A percentile compares a stretch with the other conserved stretches of the same genome.
These are phyloP conservation scores for Lates japonicus DNA, from an alignment of 2,797 vertebrate species.

Conservation along the genomic window DNA sequence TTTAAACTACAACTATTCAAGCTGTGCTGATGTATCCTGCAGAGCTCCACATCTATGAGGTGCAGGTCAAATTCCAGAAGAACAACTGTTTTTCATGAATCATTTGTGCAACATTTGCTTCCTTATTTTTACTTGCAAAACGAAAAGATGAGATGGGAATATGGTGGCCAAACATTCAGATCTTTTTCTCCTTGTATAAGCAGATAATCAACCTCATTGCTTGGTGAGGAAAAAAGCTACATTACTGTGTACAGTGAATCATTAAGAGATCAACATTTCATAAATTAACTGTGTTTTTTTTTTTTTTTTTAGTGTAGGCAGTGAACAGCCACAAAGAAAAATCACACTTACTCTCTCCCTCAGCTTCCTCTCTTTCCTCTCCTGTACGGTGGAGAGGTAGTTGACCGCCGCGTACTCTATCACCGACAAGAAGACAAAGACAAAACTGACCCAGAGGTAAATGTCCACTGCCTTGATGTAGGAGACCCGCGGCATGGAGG, in stretches of 20 bases:
- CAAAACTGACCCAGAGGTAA: constrained; percentile 91
- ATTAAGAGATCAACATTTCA: background rate
- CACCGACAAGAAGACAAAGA: constrained; percentile 90
- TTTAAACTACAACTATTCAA: background rate
- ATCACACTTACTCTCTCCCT: constrained; percentile 85
- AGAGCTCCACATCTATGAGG: background rate
- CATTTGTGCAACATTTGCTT: background rate
- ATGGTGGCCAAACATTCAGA: background rate
- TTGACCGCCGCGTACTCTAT: constrained; percentile 90
- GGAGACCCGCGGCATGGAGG: constrained; percentile 89
- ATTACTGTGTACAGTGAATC: constrained; percentile 5
- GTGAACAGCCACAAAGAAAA: background rate
- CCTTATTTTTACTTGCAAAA: background rate
- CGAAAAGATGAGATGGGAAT: background rate
- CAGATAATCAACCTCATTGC: background rate
- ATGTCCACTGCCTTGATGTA: constrained; percentile 91
- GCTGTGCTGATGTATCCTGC: background rate
- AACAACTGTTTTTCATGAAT: background rate
- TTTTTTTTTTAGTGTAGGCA: constrained; percentile 10
- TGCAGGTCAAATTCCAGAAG: background rate
- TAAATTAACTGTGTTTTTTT: background rate
- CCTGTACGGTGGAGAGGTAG: constrained; percentile 93
- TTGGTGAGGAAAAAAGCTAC: background rate
- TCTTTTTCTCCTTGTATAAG: background rate
- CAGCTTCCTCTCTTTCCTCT: constrained; percentile 91